Evolutionary conservation across 2,797 vertebrate genomes (phyloP), one percentile per base, ranked within the genome.

Genomic region (Scleropages formosus): DNA sequence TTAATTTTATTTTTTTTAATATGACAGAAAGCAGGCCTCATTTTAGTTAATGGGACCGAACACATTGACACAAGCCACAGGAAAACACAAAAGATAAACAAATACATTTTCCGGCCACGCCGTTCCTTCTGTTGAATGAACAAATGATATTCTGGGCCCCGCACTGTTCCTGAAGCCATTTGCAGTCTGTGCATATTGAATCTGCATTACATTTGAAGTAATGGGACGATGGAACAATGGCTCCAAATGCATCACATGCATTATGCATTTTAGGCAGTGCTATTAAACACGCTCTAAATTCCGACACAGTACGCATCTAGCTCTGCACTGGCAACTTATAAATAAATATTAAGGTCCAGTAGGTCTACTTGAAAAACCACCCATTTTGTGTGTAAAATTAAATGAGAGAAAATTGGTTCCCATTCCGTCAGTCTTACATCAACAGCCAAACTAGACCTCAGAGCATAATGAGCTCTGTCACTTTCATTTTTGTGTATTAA

Each of bases 221-320:
- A 67, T 11, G 18, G 65, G 46, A 67, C 65, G 1, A 24, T n/a
- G 39, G 65, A 67, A 49, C 39, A 67, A 47, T 46, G 65, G 47
- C 65, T 46, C 65, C 46, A 46, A 67, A 67, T 67, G 65, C 65
- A 46, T 39, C 39, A 18, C 65, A 39, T 67, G 65, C 65, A 49
- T 67, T 67, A 67, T n/a, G n/a, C 65, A 67, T 49, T 39, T 6
- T 6, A n/a, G 65, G 22, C 65, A 46, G n/a, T 39, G 39, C n/a
- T 22, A 47, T 67, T 47, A 49, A 27, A 67, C n/a, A 2, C 11
- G n/a, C 20, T 6, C 65, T 46, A 46, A n/a, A 47, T 67, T 67
- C 44, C 4, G 8, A 67, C 39, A n/a, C 39, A 47, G 22, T 67
- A n/a, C 39, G 46, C 65, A 24, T 10, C 65, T 3, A 20, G 47